A percentile compares a stretch with the other conserved stretches of the same genome.
phyloP scores from a whole-genome alignment of 2,888 invertebrate genomes.

The Troides helena region DNA sequence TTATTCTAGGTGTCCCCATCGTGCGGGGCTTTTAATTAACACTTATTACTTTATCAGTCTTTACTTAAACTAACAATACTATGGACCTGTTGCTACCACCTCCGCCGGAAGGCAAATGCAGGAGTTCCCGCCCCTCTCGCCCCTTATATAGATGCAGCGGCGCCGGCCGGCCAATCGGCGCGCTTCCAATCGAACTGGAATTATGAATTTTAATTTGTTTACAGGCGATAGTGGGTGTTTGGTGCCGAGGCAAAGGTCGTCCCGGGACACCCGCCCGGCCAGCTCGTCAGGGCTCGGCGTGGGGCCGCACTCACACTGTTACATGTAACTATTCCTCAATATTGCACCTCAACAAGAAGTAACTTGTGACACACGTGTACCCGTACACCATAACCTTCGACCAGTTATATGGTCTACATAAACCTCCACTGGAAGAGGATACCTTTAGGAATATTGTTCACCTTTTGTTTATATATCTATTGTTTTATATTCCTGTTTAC shows the following conservation, averaged over 20 bases:
- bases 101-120: conserved; percentile 65
- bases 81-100: conserved; percentile 51
- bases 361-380: too few relatives aligned
- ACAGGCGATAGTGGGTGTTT: conserved; percentile 31
- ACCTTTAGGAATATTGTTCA: too few relatives aligned
- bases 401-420: too few relatives aligned
- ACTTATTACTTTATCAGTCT: conserved; percentile 60
- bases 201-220: conserved; percentile 34
- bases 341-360: too few relatives aligned
- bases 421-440: too few relatives aligned
- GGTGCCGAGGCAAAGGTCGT: conserved; percentile 23
- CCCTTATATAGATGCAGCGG: conserved; percentile 58
- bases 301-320: too few relatives aligned
- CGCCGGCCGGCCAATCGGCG: conserved; percentile 34
- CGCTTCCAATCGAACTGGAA: conserved; percentile 29
- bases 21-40: conserved; percentile 51
- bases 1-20: conserved; percentile 69
- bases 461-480: too few relatives aligned
- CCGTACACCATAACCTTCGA: too few relatives aligned
- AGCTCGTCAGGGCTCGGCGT: too few relatives aligned
- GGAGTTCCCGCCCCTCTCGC: conserved; percentile 30
- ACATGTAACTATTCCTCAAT: too few relatives aligned
- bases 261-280: not conserved
- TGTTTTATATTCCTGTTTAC: too few relatives aligned
- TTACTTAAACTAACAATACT: conserved; percentile 62